These are phyloP conservation scores for Polia nebulosa DNA, from an alignment of 2,888 invertebrate species.

Conservation along the genomic window DNA sequence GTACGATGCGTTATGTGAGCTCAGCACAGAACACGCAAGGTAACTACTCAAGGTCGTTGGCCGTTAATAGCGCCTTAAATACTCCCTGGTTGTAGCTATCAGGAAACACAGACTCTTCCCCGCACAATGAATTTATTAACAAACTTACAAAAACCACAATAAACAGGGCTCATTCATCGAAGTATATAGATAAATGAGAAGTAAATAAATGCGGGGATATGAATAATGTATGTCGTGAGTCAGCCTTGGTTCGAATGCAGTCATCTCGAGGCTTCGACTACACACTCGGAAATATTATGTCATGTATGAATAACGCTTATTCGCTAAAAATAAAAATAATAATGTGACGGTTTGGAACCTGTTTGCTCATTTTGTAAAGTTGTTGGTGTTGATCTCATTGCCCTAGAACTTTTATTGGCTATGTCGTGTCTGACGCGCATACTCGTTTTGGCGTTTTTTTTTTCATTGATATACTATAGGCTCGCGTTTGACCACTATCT, in stretches of 20 bases:
- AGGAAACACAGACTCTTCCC: too few relatives aligned
- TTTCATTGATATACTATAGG: too few relatives aligned
- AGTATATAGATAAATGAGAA: constrained; percentile 55
- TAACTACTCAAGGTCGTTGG: too few relatives aligned
- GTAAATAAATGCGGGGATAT: constrained; percentile 61
- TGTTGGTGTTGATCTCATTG: constrained; percentile 51
- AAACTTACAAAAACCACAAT: constrained; percentile 48
- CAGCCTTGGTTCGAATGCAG: constrained; percentile 75
- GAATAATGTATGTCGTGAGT: constrained; percentile 75
- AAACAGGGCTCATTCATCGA: constrained; percentile 46
- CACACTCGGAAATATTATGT: constrained; percentile 68
- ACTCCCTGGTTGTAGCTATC: too few relatives aligned
- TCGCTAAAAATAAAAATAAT: constrained; percentile 56
- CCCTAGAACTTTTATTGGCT: constrained; percentile 14
- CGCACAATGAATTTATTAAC: not conserved
- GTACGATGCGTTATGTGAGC: too few relatives aligned
- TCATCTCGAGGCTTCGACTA: constrained; percentile 70
- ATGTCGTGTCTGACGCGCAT: not conserved
- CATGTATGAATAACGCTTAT: constrained; percentile 69
- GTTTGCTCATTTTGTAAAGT: constrained; percentile 47
- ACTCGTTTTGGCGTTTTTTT: too few relatives aligned
- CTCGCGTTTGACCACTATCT: too few relatives aligned
- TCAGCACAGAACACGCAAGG: too few relatives aligned
- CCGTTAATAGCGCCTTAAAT: too few relatives aligned
- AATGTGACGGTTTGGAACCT: constrained; percentile 50